phyloP scores from a whole-genome alignment of 2,797 vertebrate species.

The Rhinichthys osculus region DNA sequence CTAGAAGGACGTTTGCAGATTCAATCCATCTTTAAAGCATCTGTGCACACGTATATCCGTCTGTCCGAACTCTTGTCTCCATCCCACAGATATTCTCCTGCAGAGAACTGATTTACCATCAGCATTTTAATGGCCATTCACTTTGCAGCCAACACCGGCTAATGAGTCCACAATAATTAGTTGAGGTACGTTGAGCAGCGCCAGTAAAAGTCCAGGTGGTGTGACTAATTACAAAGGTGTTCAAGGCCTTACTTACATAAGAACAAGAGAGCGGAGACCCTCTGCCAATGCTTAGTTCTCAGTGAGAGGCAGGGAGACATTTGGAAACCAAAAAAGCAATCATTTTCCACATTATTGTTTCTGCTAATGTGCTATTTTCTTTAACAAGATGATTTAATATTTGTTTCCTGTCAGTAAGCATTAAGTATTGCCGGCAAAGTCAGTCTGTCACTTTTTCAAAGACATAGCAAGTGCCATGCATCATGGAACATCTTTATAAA shows the following conservation, averaged over 20 bases:
- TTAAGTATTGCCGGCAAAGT: too few species aligned
- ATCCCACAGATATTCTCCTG: constrained; percentile 18
- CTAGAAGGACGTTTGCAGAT: not conserved
- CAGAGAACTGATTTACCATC: constrained; percentile 64
- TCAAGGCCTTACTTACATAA: constrained; percentile 53
- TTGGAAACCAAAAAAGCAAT: constrained; percentile 7
- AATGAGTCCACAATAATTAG: constrained; percentile 70
- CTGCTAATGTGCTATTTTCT: not conserved
- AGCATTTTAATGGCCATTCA: constrained; percentile 63
- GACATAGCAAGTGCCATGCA: too few species aligned
- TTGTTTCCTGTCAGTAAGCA: too few species aligned
- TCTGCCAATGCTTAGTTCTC: constrained; percentile 27
- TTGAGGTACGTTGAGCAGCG: constrained; percentile 61
- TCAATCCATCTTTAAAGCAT: constrained; percentile 14
- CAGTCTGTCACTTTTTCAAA: too few species aligned
- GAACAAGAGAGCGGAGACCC: constrained; percentile 53
- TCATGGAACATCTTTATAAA: too few species aligned
- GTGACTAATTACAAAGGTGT: constrained; percentile 67
- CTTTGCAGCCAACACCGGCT: constrained; percentile 61
- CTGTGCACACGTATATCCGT: not conserved
- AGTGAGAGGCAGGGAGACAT: constrained; percentile 35
- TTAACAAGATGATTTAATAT: too few species aligned
- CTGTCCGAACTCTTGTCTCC: constrained; percentile 30
- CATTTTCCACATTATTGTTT: constrained; percentile 25
- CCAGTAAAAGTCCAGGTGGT: constrained; percentile 69